These are phyloP conservation scores for Hydrotaea cyrtoneurina DNA, from an alignment of 2,888 invertebrate genomes.

Conservation along the genomic window DNA sequence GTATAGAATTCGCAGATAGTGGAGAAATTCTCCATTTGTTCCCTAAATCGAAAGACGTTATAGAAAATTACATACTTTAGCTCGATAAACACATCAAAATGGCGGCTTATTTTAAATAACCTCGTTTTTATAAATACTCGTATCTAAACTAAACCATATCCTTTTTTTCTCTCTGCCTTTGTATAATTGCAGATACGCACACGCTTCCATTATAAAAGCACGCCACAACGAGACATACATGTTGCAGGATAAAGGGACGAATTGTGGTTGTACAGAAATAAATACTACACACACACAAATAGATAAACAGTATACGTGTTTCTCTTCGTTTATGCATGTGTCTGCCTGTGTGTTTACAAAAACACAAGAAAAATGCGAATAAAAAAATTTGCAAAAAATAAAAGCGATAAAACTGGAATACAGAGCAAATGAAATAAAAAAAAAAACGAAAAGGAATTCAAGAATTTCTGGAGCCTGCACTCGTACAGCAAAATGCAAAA, in stretches of 20 bases:
- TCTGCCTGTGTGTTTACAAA: background rate
- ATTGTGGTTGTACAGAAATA: slow-evolving; percentile 62
- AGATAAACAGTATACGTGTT: background rate
- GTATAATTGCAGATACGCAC: slow-evolving; percentile 59
- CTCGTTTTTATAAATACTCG: slow-evolving; percentile 29
- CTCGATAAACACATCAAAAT: slow-evolving; percentile 72
- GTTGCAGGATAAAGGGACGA: slow-evolving; percentile 58
- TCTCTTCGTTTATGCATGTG: slow-evolving; percentile 21
- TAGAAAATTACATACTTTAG: no score
- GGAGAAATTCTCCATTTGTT: no score
- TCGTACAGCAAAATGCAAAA: slow-evolving; percentile 63
- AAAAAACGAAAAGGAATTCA: slow-evolving; percentile 48
- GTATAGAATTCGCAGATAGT: no score
- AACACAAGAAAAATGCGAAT: slow-evolving; percentile 53
- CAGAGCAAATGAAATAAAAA: slow-evolving; percentile 18
- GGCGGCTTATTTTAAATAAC: slow-evolving; percentile 69
- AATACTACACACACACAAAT: background rate
- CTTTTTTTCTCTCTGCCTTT: slow-evolving; percentile 52
- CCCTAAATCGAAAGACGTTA: no score
- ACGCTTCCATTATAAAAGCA: slow-evolving; percentile 3
- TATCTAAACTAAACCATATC: slow-evolving; percentile 59
- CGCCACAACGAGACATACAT: background rate
- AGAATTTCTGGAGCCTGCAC: slow-evolving; percentile 53
- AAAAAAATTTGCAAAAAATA: slow-evolving; percentile 45
- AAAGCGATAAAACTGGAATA: slow-evolving; percentile 37